These are phyloP conservation scores for Neoitamus cyanurus DNA, from an alignment of 2,888 invertebrate genomes.

Conservation along the genomic window DNA sequence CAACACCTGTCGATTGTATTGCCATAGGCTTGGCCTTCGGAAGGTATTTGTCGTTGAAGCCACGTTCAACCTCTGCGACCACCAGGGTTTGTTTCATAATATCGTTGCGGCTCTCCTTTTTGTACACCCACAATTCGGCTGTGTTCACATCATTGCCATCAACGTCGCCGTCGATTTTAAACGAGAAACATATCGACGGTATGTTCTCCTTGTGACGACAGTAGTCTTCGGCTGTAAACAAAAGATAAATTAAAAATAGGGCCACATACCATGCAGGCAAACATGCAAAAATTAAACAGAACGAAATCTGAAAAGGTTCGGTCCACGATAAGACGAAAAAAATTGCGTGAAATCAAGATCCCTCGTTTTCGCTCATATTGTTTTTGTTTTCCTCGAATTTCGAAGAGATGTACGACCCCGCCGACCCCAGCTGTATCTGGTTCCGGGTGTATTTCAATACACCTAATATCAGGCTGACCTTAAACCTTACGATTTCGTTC, in stretches of 20 bases:
- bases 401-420: neutral
- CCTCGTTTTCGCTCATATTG: neutral
- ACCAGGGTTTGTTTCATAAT: conserved; percentile 75
- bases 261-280: neutral
- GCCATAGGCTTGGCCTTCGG: conserved; percentile 83
- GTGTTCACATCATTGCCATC: conserved; percentile 79
- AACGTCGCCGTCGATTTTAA: conserved; percentile 80
- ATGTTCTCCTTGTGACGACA: conserved; percentile 65
- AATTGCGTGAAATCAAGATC: neutral
- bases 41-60: conserved; percentile 75
- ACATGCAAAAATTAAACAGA: neutral
- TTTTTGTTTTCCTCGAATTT: neutral
- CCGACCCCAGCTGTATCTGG: neutral
- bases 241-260: neutral
- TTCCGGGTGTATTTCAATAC: conserved; percentile 8
- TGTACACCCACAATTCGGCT: conserved; percentile 86
- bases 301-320: neutral
- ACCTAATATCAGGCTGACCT: neutral
- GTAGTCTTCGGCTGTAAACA: conserved; percentile 67
- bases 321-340: neutral
- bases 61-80: conserved; percentile 83
- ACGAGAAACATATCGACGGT: conserved; percentile 80
- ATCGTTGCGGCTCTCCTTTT: conserved; percentile 60
- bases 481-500: neutral
- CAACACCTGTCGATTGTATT: conserved; percentile 79